Base-by-base conservation (phyloP, 92 coral and sea anemone genomes). In the Pocillopora meandrina region DNA sequence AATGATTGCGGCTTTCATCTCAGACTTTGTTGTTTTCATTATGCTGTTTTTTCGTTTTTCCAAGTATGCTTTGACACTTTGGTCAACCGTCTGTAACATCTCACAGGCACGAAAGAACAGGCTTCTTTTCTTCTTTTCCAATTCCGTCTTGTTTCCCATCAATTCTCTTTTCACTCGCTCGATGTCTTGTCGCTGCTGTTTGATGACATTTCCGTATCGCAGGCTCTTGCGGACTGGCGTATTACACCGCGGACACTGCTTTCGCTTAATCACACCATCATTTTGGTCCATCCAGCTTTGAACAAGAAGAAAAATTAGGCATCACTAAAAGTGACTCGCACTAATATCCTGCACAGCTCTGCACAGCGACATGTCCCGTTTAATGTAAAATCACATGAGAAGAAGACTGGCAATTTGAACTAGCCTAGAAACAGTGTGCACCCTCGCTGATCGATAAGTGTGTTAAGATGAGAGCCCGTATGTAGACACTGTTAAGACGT, bases 231-330 rank as follows among this genome's bases (percentile, higher is more conserved):
- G 87, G 19, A 95, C 82, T 19, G 97, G 90, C 19, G 83, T 77
- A 15, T 35, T 95, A 65, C 98, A 95, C 3, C 81, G 83, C 10
- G 98, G 98, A 86, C 98, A 95, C 35, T 79, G 35, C 86, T 95
- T 93, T 73, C 84, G 71, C 80, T 88, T 73, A 56, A 93, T 85
- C 77, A 58, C 57, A 65, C 77, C 77, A 19, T 61, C 12, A 12
- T 69, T 70, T 18, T n/a, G 19, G 16, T 62, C 90, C 78, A 17
- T 85, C 87, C 87, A 84, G 74, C 75, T 74, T 49, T 84, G 7
- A 14, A 72, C 34, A 26, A 21, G 59, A 73, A 73, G 77, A 42
- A 12, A 4, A 47, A 35, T 18, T 42, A 42, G 49, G 5, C 49
- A 42, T 2, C 49, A 42, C 49, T 2, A 42, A 42, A 42, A 2